Conservation (phyloP, 1,140 invertebrate species). For the Heterodera schachtii region DNA sequence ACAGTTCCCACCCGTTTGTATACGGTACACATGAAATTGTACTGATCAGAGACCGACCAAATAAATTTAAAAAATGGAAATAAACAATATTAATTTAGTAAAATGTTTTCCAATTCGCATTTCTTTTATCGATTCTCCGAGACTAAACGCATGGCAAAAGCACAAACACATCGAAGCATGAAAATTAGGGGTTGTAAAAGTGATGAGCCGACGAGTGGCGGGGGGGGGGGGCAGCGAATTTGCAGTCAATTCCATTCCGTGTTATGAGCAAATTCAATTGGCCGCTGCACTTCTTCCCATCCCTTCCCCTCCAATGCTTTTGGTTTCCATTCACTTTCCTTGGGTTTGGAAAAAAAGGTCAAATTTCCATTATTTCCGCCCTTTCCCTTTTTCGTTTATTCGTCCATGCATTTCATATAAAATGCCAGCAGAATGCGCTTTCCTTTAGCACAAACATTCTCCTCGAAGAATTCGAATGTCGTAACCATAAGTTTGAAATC, state of each 20-base stretch:
- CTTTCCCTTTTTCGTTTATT: not conserved
- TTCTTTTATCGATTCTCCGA: slow-evolving; percentile 1
- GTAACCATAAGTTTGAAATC: not conserved
- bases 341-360: not conserved
- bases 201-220: not conserved
- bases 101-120: not conserved
- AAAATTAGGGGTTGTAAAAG: not conserved
- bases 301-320: not conserved
- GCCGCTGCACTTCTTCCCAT: not conserved
- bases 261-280: not conserved
- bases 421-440: not conserved
- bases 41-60: no score
- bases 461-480: not conserved
- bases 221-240: not conserved
- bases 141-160: not conserved
- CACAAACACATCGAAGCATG: not conserved
- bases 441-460: not conserved
- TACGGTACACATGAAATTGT: not conserved
- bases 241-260: not conserved
- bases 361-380: not conserved
- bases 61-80: no score
- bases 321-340: not conserved
- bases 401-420: not conserved
- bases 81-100: no score
- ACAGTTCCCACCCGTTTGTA: not conserved